Evolutionary conservation across 1,140 invertebrate species (phyloP).

Genomic region (Meloidogyne exigua): DNA sequence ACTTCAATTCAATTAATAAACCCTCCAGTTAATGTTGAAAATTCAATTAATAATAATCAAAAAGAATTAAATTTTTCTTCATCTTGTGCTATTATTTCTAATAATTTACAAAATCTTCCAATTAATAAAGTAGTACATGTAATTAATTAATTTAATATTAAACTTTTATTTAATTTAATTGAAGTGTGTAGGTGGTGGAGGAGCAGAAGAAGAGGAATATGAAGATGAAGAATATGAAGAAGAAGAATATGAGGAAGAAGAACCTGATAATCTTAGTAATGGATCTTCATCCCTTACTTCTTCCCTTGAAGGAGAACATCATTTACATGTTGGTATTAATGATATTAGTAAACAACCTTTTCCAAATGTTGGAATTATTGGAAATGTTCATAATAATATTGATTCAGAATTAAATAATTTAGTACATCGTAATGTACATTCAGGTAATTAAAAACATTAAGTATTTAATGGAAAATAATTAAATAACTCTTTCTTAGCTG

Average conservation of each 20-base stretch:
- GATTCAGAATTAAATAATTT: background rate
- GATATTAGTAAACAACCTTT: too few relatives aligned
- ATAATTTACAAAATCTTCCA: background rate
- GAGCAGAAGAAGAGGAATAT: conserved; percentile 22
- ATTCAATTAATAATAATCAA: background rate
- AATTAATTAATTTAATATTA: too few relatives aligned
- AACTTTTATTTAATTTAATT: background rate
- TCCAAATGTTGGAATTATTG: background rate
- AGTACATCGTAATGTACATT: background rate
- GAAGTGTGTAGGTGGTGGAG: background rate
- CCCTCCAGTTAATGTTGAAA: background rate
- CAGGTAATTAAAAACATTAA: background rate
- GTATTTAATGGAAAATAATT: background rate
- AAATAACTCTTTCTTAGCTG: background rate
- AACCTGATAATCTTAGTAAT: background rate
- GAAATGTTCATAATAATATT: background rate
- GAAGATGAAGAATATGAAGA: conserved; percentile 31
- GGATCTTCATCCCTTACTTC: conserved; percentile 15
- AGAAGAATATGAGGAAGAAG: conserved; percentile 26
- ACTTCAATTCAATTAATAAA: background rate
- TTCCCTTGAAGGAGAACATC: conserved; percentile 17
- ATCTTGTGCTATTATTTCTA: background rate
- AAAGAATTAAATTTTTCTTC: background rate
- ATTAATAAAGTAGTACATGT: background rate
- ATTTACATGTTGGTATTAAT: conserved; percentile 7